A percentile compares a stretch with the other conserved stretches of the same genome.
Evolutionary conservation across 2,888 invertebrate species (phyloP).

Genomic region (Nudaria mundana): DNA sequence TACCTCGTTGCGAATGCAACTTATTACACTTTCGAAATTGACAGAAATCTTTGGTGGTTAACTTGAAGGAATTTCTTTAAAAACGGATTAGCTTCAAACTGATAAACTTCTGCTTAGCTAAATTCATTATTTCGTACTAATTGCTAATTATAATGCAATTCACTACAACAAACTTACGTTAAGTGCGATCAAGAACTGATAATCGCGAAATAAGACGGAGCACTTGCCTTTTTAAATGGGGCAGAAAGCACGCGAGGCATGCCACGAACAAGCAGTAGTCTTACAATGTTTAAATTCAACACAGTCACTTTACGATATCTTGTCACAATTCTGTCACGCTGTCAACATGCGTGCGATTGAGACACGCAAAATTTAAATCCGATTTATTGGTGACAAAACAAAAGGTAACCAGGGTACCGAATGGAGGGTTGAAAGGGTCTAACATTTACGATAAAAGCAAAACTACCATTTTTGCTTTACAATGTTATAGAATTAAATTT

Average conservation of each 20-base stretch:
- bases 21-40: no score
- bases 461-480: neutral
- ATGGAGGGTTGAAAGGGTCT: conserved; percentile 26
- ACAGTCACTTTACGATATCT: conserved; percentile 44
- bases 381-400: conserved; percentile 49
- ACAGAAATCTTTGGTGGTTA: no score
- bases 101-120: no score
- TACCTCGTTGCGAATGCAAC: no score
- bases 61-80: no score
- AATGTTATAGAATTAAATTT: conserved; percentile 10
- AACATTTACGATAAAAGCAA: conserved; percentile 11
- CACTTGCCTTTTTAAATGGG: conserved; percentile 17
- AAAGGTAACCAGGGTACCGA: conserved; percentile 30
- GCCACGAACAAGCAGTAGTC: conserved; percentile 17
- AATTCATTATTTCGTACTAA: no score
- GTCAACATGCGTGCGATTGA: conserved; percentile 53
- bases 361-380: conserved; percentile 66
- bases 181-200: conserved; percentile 13
- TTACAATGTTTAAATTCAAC: conserved; percentile 43
- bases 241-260: conserved; percentile 28
- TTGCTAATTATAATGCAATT: conserved; percentile 20
- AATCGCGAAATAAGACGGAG: conserved; percentile 29
- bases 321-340: conserved; percentile 56
- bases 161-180: conserved; percentile 9
- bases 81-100: no score